A percentile compares a stretch with the other conserved stretches of the same genome.
Conservation (phyloP, 2,113 vertebrate genomes). For the Varanus salvator region DNA sequence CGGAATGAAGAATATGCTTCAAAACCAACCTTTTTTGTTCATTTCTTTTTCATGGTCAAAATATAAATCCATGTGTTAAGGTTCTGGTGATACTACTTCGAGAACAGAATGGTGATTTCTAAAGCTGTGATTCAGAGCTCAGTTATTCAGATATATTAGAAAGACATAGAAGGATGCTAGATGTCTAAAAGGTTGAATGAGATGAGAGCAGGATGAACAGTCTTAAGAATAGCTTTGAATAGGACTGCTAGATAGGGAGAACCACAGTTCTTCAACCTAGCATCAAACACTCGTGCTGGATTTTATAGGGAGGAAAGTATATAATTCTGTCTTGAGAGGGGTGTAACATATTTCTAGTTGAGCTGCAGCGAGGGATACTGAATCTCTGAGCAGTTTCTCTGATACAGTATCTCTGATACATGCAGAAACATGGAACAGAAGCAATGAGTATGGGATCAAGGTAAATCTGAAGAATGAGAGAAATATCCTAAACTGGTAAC, state of each 20-base stretch:
- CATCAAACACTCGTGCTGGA: not conserved
- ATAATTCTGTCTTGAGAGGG: no score
- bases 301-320: not conserved
- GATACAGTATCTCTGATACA: no score
- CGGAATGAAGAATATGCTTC: not conserved
- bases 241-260: no score
- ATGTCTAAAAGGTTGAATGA: not conserved
- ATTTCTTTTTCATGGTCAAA: not conserved
- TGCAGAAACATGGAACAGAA: no score
- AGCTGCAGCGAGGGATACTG: no score
- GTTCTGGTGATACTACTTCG: not conserved
- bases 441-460: not conserved
- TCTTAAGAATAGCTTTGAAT: not conserved
- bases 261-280: no score
- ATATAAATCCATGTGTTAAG: not conserved
- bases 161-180: not conserved
- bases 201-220: not conserved
- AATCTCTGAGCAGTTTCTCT: no score
- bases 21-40: not conserved
- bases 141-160: not conserved
- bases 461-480: not conserved
- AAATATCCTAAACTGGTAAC: not conserved
- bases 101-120: not conserved
- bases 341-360: no score
- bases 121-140: not conserved